phyloP scores from a whole-genome alignment of 2,113 vertebrate genomes.

The Cynoglossus semilaevis region DNA sequence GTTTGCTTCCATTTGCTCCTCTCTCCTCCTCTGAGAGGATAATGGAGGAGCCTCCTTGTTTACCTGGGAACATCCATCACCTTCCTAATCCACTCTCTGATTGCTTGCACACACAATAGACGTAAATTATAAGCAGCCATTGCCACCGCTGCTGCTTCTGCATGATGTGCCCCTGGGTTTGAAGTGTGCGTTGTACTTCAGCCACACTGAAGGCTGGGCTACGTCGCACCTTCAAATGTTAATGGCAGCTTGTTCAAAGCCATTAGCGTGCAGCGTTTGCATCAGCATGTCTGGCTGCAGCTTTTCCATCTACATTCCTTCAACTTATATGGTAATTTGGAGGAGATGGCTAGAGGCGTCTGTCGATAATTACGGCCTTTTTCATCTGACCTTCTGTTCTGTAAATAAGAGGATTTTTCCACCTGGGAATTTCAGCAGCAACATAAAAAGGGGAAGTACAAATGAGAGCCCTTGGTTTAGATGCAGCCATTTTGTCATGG shows the following conservation, averaged over 20 bases:
- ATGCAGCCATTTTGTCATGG: conserved; percentile 5
- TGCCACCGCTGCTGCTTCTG: conserved; percentile 16
- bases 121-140: conserved; percentile 57
- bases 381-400: conserved; percentile 49
- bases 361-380: conserved; percentile 32
- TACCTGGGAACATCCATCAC: conserved; percentile 53
- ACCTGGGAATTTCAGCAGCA: conserved; percentile 20
- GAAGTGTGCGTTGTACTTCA: conserved; percentile 71
- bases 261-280: conserved; percentile 69
- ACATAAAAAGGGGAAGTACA: conserved; percentile 31
- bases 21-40: conserved; percentile 55
- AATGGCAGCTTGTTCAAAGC: conserved; percentile 68
- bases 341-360: conserved; percentile 36
- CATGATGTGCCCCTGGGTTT: conserved; percentile 59
- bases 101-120: conserved; percentile 62
- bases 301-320: conserved; percentile 25
- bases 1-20: conserved; percentile 53
- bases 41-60: conserved; percentile 59
- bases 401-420: conserved; percentile 50
- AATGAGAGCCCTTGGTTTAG: conserved; percentile 19
- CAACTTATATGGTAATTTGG: conserved; percentile 53
- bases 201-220: conserved; percentile 60
- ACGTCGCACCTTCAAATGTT: conserved; percentile 70
- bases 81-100: conserved; percentile 44
- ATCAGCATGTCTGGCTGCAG: conserved; percentile 56